phyloP scores from a whole-genome alignment of 2,888 invertebrate genomes.

The Ormyrus nitidulus region DNA sequence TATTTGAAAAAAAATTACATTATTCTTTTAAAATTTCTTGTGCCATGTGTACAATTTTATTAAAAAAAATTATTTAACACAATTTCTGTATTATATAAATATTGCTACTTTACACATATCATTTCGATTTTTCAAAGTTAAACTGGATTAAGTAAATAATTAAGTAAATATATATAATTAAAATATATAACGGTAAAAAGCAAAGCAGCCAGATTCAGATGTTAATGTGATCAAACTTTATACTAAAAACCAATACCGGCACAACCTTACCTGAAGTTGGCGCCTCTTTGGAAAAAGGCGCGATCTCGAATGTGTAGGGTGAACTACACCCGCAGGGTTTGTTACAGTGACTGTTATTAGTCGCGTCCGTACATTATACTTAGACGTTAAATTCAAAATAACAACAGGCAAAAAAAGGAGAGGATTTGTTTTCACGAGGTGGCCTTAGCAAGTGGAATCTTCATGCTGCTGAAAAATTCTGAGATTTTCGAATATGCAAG shows the following conservation, averaged over 20 bases:
- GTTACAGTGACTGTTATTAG: background rate
- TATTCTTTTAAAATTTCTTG: no score
- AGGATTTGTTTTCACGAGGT: slow-evolving; percentile 1
- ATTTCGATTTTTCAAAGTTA: no score
- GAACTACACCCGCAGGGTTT: background rate
- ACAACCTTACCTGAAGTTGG: slow-evolving; percentile 24
- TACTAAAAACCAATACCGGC: slow-evolving; percentile 29
- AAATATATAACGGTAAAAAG: no score
- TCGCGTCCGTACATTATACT: background rate
- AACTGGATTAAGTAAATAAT: no score
- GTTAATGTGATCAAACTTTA: no score
- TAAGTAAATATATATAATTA: no score
- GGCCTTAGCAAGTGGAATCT: slow-evolving; percentile 2
- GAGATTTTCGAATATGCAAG: slow-evolving; percentile 31
- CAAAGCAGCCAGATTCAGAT: no score
- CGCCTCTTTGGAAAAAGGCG: slow-evolving; percentile 17
- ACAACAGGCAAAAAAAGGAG: slow-evolving; percentile 9
- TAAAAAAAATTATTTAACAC: no score
- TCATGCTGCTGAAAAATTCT: slow-evolving; percentile 21
- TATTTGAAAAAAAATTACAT: no score
- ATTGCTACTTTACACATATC: no score
- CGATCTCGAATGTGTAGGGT: background rate
- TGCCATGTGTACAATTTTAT: no score
- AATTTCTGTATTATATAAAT: no score
- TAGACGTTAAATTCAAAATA: slow-evolving; percentile 35